Percentiles rank a stretch among this genome's conserved stretches.
Evolutionary conservation across 2,888 invertebrate genomes (phyloP).

Genomic region (Dermolepida albohirtum): DNA sequence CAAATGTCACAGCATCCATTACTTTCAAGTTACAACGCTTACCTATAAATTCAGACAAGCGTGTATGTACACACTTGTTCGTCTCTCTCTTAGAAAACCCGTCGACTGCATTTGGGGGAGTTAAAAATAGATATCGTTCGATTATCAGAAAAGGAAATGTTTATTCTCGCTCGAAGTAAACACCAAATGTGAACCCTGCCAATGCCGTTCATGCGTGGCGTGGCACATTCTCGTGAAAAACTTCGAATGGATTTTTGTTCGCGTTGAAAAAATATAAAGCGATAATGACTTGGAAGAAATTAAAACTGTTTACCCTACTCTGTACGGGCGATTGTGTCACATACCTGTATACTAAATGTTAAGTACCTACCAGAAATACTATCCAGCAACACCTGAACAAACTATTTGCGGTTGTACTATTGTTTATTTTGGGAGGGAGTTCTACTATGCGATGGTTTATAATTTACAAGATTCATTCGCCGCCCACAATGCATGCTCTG

Average conservation of each 20-base stretch:
- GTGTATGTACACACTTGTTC: too few relatives aligned
- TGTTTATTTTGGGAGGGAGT: slow-evolving; percentile 30
- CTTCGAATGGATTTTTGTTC: slow-evolving; percentile 10
- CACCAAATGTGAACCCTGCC: slow-evolving; percentile 33
- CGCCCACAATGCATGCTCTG: background rate
- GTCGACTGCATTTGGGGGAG: slow-evolving; percentile 26
- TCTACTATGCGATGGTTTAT: slow-evolving; percentile 12
- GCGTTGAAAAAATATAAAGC: slow-evolving; percentile 4
- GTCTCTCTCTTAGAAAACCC: slow-evolving; percentile 17
- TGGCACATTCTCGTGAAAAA: slow-evolving; percentile 3
- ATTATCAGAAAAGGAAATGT: slow-evolving; percentile 41
- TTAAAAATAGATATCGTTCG: slow-evolving; percentile 42
- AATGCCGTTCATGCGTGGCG: slow-evolving; percentile 23
- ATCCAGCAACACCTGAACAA: slow-evolving; percentile 32
- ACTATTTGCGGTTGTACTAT: slow-evolving; percentile 31
- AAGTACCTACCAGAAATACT: slow-evolving; percentile 26
- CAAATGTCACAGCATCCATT: too few relatives aligned
- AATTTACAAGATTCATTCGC: background rate
- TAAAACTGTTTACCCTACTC: slow-evolving; percentile 15
- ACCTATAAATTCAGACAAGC: too few relatives aligned
- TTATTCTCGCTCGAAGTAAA: slow-evolving; percentile 22
- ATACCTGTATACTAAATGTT: slow-evolving; percentile 35
- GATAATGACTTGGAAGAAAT: slow-evolving; percentile 11
- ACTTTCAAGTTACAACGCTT: too few relatives aligned
- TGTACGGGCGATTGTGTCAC: slow-evolving; percentile 18